phyloP scores from a whole-genome alignment of 2,113 vertebrate species.

The Cyphomyrus plagiostoma region DNA sequence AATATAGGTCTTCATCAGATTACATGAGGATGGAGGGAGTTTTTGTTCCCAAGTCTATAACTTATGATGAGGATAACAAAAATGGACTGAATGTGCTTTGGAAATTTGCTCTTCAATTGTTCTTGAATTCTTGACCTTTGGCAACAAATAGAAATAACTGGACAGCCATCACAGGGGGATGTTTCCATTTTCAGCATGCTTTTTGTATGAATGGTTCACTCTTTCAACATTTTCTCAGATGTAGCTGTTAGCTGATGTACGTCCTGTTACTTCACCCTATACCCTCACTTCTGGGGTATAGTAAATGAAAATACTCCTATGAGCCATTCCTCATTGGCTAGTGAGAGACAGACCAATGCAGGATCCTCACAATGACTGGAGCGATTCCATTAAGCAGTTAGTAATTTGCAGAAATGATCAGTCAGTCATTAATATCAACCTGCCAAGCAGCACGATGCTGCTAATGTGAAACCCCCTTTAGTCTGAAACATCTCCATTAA shows the following conservation, averaged over 20 bases:
- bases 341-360: background rate
- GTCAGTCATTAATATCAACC: conserved; percentile 13
- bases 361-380: background rate
- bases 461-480: background rate
- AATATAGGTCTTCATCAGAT: background rate
- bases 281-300: background rate
- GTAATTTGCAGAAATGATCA: background rate
- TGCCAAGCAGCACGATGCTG: conserved; percentile 13
- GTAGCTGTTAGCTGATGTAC: background rate
- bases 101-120: background rate
- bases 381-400: background rate
- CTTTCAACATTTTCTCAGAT: background rate
- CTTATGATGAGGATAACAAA: background rate
- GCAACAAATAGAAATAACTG: background rate
- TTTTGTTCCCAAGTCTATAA: background rate
- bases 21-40: background rate
- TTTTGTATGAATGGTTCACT: background rate
- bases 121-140: background rate
- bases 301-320: background rate
- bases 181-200: background rate
- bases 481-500: conserved; percentile 17
- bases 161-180: background rate
- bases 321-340: background rate
- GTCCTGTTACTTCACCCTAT: background rate
- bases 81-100: background rate